These are phyloP conservation scores for roundworm (Caenorhabditis elegans) DNA, from an alignment of 1,140 invertebrate genomes.

Conservation along the genomic window DNA sequence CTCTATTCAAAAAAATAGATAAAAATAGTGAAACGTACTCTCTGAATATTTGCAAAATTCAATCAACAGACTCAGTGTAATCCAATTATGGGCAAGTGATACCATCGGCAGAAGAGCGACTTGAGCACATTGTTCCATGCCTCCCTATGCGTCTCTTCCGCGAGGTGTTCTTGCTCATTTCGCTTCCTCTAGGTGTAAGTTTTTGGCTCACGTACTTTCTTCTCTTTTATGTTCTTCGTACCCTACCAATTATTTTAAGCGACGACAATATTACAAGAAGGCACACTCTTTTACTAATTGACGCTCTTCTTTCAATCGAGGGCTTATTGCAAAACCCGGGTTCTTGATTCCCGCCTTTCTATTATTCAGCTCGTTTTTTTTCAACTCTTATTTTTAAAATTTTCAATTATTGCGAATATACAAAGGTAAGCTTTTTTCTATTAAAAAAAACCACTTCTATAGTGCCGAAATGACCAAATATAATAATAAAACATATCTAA, in stretches of 20 bases:
- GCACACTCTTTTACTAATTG: slow-evolving; percentile 12
- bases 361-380: neutral
- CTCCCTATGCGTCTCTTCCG: neutral
- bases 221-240: neutral
- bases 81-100: slow-evolving; percentile 27
- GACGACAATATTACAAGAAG: slow-evolving; percentile 22
- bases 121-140: neutral
- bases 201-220: neutral
- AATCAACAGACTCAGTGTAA: slow-evolving; percentile 18
- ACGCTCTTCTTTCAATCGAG: neutral
- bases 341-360: neutral
- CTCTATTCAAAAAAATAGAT: neutral
- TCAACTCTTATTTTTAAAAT: neutral
- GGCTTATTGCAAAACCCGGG: slow-evolving; percentile 4
- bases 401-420: too few relatives aligned
- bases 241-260: slow-evolving; percentile 29
- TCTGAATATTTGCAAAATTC: slow-evolving; percentile 33
- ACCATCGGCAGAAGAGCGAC: slow-evolving; percentile 11
- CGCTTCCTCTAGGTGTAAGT: neutral
- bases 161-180: slow-evolving; percentile 23
- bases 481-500: too few relatives aligned
- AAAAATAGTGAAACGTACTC: slow-evolving; percentile 30
- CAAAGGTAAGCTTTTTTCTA: too few relatives aligned
- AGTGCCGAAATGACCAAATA: too few relatives aligned
- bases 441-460: too few relatives aligned